Conservation (phyloP, 2,113 vertebrate genomes). For the Cephalopholis sonnerati region DNA sequence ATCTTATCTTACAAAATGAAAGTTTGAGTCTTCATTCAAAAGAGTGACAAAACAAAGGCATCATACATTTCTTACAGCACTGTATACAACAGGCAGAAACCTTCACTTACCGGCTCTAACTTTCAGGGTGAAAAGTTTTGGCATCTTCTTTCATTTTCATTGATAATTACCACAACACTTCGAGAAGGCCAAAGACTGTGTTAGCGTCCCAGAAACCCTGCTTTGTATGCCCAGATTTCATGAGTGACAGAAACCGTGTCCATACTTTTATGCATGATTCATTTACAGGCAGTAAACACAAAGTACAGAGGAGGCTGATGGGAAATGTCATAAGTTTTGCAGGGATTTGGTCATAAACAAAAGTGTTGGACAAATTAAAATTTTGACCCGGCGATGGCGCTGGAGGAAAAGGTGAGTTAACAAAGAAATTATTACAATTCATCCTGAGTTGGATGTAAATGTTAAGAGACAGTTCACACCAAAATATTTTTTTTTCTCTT, state of each 20-base stretch:
- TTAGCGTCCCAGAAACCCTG: constrained; percentile 5
- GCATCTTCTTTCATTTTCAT: not conserved
- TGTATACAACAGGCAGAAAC: not conserved
- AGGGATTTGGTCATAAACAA: not conserved
- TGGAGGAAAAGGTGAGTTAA: not conserved
- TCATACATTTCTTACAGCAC: not conserved
- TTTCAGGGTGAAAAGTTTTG: not conserved
- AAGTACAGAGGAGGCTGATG: constrained; percentile 1
- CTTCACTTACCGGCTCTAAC: not conserved
- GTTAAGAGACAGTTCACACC: not conserved
- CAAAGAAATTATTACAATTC: not conserved
- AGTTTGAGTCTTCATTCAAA: not conserved
- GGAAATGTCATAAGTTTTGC: not conserved
- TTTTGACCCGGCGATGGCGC: not conserved
- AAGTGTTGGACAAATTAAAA: too few species aligned
- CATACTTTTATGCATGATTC: constrained; percentile 1
- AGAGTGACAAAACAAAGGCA: not conserved
- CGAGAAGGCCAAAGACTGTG: not conserved
- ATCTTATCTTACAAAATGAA: not conserved
- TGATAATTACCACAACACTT: not conserved
- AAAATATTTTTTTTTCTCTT: too few species aligned
- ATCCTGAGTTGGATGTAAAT: not conserved
- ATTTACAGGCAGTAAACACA: constrained; percentile 6
- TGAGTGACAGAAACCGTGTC: not conserved
- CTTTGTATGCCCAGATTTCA: constrained; percentile 10